phyloP scores from a whole-genome alignment of 2,797 vertebrate genomes.

The Rhincodon typus region DNA sequence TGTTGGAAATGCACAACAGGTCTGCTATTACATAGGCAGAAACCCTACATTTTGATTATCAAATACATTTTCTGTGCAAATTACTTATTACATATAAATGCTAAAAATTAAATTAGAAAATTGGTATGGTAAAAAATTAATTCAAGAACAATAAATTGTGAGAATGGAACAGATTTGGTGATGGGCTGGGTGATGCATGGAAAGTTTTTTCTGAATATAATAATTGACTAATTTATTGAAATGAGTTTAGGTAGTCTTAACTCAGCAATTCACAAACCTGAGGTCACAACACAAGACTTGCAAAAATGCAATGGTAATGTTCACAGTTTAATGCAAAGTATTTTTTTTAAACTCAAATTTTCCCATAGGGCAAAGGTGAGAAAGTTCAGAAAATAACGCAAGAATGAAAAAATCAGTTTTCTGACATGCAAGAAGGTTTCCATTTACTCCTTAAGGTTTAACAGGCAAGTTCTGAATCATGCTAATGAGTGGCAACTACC shows the following conservation, averaged over 20 bases:
- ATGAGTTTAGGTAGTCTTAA: background rate
- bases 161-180: background rate
- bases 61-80: background rate
- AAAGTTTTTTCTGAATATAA: background rate
- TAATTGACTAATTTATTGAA: background rate
- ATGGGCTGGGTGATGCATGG: background rate
- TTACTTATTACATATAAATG: background rate
- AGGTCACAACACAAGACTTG: background rate
- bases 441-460: no score
- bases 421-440: no score
- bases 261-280: background rate
- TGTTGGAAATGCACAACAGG: no score
- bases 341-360: background rate
- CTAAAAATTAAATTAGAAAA: background rate
- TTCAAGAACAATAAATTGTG: background rate
- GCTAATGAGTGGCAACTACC: no score
- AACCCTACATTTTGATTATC: background rate
- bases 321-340: background rate
- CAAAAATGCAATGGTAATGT: background rate
- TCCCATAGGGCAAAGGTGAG: background rate
- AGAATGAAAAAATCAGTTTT: no score
- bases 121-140: background rate
- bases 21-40: background rate
- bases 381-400: no score
- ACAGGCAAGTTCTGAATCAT: no score